phyloP scores from a whole-genome alignment of 2,888 invertebrate species.

The Timandra comae region DNA sequence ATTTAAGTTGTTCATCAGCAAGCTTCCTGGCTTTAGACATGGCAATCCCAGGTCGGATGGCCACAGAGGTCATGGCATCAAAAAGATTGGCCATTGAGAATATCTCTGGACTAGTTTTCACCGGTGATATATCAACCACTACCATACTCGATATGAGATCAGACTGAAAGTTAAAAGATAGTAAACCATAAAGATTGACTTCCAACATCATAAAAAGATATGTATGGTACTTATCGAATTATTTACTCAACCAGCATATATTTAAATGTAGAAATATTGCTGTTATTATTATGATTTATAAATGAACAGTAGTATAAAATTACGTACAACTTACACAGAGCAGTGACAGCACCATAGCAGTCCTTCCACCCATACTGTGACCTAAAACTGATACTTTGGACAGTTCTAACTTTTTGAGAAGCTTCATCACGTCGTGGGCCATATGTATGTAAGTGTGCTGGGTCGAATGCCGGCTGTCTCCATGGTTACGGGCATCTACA shows the following conservation, averaged over 20 bases:
- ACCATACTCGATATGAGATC: slow-evolving; percentile 80
- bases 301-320: slow-evolving; percentile 11
- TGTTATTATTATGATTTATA: no score
- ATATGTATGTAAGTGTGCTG: slow-evolving; percentile 87
- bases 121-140: slow-evolving; percentile 84
- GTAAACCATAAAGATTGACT: no score
- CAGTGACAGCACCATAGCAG: slow-evolving; percentile 90
- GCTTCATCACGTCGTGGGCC: slow-evolving; percentile 76
- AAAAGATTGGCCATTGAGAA: slow-evolving; percentile 80
- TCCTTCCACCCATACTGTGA: slow-evolving; percentile 97
- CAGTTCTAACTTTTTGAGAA: slow-evolving; percentile 80
- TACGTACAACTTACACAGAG: slow-evolving; percentile 73
- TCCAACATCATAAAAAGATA: no score
- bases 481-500: slow-evolving; percentile 96
- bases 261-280: slow-evolving; percentile 1
- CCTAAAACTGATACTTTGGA: slow-evolving; percentile 84
- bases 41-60: slow-evolving; percentile 78
- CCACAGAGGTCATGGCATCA: slow-evolving; percentile 79
- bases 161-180: slow-evolving; percentile 57
- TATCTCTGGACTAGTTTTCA: slow-evolving; percentile 78
- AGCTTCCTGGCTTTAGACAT: slow-evolving; percentile 82
- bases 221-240: no score
- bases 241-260: no score
- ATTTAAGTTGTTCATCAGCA: slow-evolving; percentile 78
- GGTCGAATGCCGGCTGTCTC: slow-evolving; percentile 89